Evolutionary conservation across 2,113 vertebrate genomes (phyloP).

Genomic region (Rhinogobius similis): DNA sequence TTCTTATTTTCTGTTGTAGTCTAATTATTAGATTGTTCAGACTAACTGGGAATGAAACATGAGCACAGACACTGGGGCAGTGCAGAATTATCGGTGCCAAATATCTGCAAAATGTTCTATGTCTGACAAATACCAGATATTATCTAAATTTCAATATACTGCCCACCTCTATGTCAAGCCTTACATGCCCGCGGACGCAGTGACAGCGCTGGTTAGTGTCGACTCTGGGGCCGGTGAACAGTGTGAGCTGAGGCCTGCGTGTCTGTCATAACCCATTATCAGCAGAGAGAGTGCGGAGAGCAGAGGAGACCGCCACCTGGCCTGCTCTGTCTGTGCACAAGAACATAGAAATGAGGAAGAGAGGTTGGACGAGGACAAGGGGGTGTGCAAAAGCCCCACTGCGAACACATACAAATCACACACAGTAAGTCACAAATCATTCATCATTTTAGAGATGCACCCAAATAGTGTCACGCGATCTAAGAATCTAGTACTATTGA

Average conservation of each 20-base stretch:
- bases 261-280: conserved; percentile 45
- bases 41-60: too few species aligned
- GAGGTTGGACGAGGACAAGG: conserved; percentile 48
- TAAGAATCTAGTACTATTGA: background rate
- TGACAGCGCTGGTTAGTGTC: too few species aligned
- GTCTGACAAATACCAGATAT: too few species aligned
- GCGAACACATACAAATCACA: conserved; percentile 4
- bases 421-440: background rate
- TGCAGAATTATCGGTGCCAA: too few species aligned
- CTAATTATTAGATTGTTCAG: too few species aligned
- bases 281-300: conserved; percentile 13
- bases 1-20: too few species aligned
- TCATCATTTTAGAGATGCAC: background rate
- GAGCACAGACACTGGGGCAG: too few species aligned
- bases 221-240: conserved; percentile 23
- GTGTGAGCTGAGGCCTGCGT: conserved; percentile 28
- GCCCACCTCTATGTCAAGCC: too few species aligned
- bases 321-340: conserved; percentile 7
- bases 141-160: too few species aligned
- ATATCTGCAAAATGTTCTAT: too few species aligned
- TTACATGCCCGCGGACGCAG: too few species aligned
- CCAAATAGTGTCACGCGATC: background rate
- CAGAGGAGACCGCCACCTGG: conserved; percentile 50
- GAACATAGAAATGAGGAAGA: conserved; percentile 28
- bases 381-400: conserved; percentile 24